phyloP scores from a whole-genome alignment of 2,113 vertebrate species.

The Sciurus niger region DNA sequence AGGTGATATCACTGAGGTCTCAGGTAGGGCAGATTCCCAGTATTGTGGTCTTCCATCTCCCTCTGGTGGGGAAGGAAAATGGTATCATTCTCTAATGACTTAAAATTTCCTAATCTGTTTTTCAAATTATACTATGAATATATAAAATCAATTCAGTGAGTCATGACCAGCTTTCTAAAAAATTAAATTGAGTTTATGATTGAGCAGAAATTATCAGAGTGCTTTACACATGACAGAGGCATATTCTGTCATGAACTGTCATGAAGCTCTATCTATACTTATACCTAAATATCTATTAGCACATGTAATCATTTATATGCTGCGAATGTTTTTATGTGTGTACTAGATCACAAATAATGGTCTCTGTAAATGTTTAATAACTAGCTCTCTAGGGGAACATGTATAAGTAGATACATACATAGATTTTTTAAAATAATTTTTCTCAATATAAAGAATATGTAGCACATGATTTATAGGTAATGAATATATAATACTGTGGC shows the following conservation, averaged over 20 bases:
- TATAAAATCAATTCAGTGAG: constrained; percentile 3
- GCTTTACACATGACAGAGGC: not conserved
- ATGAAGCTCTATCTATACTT: not conserved
- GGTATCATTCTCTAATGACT: not conserved
- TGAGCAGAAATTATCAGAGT: not conserved
- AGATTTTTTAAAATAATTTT: not conserved
- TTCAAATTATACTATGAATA: not conserved
- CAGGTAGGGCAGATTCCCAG: not conserved
- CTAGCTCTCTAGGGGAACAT: not conserved
- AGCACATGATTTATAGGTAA: constrained; percentile 12
- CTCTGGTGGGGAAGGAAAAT: not conserved
- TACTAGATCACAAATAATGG: not conserved
- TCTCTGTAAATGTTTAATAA: not conserved
- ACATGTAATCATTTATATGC: not conserved
- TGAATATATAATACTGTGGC: not conserved
- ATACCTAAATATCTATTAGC: not conserved
- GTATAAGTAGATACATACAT: not conserved
- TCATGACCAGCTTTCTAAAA: not conserved
- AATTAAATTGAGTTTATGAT: constrained; percentile 9
- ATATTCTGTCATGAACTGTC: not conserved
- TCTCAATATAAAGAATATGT: not conserved
- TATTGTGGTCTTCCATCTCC: not conserved
- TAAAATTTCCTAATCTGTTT: not conserved
- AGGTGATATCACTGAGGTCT: not conserved
- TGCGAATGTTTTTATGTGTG: not conserved